Evolutionary conservation across 2,113 vertebrate genomes (phyloP).

Genomic region (Oreochromis niloticus): DNA sequence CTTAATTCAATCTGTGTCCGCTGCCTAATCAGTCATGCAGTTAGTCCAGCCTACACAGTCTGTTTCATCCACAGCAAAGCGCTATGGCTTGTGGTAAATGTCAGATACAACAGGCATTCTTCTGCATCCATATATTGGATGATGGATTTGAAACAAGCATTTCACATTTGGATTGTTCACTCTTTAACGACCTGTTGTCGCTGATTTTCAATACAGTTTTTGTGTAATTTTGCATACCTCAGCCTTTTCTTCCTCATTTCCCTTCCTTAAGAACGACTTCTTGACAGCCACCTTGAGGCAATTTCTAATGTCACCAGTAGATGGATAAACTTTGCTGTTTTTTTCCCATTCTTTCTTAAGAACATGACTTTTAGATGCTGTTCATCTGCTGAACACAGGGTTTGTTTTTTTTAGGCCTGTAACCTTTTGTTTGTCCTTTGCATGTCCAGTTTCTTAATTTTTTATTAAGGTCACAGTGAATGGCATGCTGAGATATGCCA

Average conservation of each 20-base stretch:
- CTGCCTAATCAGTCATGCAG: not conserved
- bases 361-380: not conserved
- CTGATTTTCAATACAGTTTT: not conserved
- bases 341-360: not conserved
- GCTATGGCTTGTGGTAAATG: not conserved
- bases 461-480: not conserved
- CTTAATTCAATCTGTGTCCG: not conserved
- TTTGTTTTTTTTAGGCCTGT: not conserved
- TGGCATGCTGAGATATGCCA: not conserved
- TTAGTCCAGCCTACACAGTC: not conserved
- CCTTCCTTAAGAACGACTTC: not conserved
- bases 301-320: not conserved
- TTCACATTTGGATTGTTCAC: not conserved
- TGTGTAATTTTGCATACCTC: not conserved
- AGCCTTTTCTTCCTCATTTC: not conserved
- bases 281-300: not conserved
- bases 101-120: not conserved
- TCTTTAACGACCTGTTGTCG: not conserved
- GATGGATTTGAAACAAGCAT: not conserved
- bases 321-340: not conserved
- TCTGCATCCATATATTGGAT: not conserved
- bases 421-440: not conserved
- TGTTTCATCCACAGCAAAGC: not conserved
- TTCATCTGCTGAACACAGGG: not conserved
- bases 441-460: not conserved